Evolutionary conservation across 2,888 invertebrate species (phyloP), one percentile per base, ranked within the genome.

Genomic region (Hedychridium roseum): DNA sequence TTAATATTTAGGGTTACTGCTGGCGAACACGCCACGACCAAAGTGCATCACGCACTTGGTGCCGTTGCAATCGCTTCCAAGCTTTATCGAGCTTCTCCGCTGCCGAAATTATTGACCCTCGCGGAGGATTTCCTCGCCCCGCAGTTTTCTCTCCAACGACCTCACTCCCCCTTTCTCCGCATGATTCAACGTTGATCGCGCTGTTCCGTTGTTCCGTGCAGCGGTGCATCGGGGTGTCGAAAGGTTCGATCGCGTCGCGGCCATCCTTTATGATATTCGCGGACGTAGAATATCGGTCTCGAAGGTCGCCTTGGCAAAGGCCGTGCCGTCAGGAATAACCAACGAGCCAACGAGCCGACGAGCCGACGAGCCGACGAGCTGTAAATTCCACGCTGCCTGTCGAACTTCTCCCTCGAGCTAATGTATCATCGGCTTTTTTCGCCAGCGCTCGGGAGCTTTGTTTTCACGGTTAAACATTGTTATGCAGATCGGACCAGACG

Each of bases 1-100:
- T 67, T 73, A 71, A 74, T 74, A 74, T 74, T 76, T 74, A 72
- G 71, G 69, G 73, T 71, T 71, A 74, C 62, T 72, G 66, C 68
- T 49, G 52, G 59, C 49, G 57, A 64, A 51, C 73, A 75, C 73
- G 72, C 72, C 57, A 73, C 44, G 62, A 45, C n/a, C n/a, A n/a
- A 55, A 64, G 66, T 73, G 62, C 66, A 71, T 71, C 71, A 68
- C 70, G 67, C 66, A 67, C 66, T 66, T 46, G 16, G 35, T 31
- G 43, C 49, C 45, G 47, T 48, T 51, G 46, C 53, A 30, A 39
- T 50, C 42, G 38, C 42, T 36, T 41, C 52, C 44, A 39, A 50
- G 57, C 55, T 60, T 53, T 64, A 57, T 60, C 49, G 50, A 48
- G 43, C 44, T 27, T 38, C 39, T 26, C 44, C 12, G 30, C 40